Percentiles rank a stretch among this genome's conserved stretches.
phyloP scores from a whole-genome alignment of 2,113 vertebrate species.

The Euleptes europaea region DNA sequence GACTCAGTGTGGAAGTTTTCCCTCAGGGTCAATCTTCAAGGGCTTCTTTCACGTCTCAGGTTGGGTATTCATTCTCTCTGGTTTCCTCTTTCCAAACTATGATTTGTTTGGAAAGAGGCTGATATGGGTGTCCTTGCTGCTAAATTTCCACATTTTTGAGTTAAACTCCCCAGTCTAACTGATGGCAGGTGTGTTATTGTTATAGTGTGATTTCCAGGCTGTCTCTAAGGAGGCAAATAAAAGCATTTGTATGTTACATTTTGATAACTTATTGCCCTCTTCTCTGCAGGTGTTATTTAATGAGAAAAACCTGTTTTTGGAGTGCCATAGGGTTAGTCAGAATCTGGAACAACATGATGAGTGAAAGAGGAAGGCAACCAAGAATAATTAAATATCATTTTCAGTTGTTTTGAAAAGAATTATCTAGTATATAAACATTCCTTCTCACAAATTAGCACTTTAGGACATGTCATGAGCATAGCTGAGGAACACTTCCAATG shows the following conservation, averaged over 20 bases:
- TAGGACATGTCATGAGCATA: neutral
- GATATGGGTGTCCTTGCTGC: neutral
- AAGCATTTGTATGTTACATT: neutral
- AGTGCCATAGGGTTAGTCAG: neutral
- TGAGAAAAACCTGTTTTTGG: neutral
- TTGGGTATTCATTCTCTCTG: neutral
- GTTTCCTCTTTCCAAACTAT: neutral
- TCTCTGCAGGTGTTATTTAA: neutral
- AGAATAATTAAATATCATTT: constrained; percentile 5
- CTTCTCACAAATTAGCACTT: neutral
- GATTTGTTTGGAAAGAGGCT: neutral
- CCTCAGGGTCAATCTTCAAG: neutral
- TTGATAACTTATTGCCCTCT: neutral
- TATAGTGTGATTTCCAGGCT: neutral
- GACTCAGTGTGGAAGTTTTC: neutral
- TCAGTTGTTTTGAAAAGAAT: neutral
- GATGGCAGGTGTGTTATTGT: neutral
- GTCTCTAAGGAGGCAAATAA: neutral
- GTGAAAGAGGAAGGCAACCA: neutral
- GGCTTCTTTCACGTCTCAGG: neutral
- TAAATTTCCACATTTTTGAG: neutral
- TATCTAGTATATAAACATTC: neutral
- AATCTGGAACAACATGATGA: neutral
- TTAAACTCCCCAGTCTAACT: too few relatives aligned
- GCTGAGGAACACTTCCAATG: neutral